phyloP scores from a whole-genome alignment of 2,888 invertebrate species.

The Halocaridina rubra region DNA sequence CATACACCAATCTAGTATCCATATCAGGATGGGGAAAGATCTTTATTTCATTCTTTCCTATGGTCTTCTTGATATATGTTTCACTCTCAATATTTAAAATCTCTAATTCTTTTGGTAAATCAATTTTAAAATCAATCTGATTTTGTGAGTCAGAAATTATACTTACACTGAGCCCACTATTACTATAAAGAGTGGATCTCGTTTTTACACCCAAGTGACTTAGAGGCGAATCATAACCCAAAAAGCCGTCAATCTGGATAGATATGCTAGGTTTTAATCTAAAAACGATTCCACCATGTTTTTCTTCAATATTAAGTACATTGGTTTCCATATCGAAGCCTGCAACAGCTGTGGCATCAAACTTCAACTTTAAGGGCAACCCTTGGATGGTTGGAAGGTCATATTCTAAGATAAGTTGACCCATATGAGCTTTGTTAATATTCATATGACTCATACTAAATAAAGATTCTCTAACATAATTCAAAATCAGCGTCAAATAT shows the following conservation, averaged over 20 bases:
- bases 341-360: slow-evolving; percentile 30
- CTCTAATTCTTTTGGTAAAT: not conserved
- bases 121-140: not conserved
- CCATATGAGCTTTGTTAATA: slow-evolving; percentile 19
- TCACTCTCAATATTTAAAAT: slow-evolving; percentile 14
- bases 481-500: too few relatives aligned
- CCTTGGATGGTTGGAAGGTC: slow-evolving; percentile 54
- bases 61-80: slow-evolving; percentile 10
- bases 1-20: not conserved
- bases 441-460: not conserved
- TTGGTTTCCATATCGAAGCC: slow-evolving; percentile 20
- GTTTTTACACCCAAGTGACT: not conserved
- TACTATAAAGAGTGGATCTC: not conserved
- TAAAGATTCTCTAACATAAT: not conserved
- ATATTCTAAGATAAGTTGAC: slow-evolving; percentile 18
- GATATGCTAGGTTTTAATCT: not conserved
- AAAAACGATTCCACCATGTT: not conserved
- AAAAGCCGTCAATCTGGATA: not conserved
- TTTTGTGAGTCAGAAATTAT: not conserved
- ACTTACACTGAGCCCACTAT: not conserved
- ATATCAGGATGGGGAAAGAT: not conserved
- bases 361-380: slow-evolving; percentile 34
- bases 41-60: not conserved
- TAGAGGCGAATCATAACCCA: not conserved
- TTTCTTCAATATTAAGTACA: not conserved